These are phyloP conservation scores for Hemaris fuciformis DNA, from an alignment of 2,888 invertebrate species.

Conservation along the genomic window DNA sequence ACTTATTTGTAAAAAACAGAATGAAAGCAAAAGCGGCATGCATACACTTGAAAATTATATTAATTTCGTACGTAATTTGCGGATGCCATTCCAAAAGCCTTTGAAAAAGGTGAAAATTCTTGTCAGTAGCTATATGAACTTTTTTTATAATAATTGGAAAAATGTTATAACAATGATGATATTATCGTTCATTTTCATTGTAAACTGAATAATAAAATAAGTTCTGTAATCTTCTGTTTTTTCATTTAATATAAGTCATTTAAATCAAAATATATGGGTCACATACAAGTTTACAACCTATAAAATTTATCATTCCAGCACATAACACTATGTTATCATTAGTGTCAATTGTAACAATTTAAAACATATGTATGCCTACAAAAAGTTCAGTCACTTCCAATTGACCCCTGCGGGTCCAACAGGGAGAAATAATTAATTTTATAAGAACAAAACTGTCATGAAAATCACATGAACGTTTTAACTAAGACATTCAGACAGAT, in stretches of 20 bases:
- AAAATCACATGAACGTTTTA: not conserved
- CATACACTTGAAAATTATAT: not conserved
- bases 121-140: slow-evolving; percentile 74
- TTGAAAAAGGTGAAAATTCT: slow-evolving; percentile 77
- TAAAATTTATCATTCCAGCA: too few species aligned
- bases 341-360: too few species aligned
- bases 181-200: slow-evolving; percentile 66
- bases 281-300: too few species aligned
- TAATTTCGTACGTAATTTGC: slow-evolving; percentile 35
- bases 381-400: not conserved
- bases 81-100: slow-evolving; percentile 78
- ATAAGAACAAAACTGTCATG: not conserved
- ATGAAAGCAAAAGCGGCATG: not conserved
- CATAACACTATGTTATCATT: too few species aligned
- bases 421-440: not conserved
- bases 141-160: slow-evolving; percentile 61
- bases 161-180: slow-evolving; percentile 51
- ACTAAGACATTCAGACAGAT: not conserved
- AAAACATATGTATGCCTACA: not conserved
- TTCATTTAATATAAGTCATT: not conserved
- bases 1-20: not conserved
- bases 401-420: not conserved
- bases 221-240: slow-evolving; percentile 3
- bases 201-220: slow-evolving; percentile 75
- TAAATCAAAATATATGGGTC: not conserved